These are phyloP conservation scores for Euzetes globulus DNA, from an alignment of 2,888 invertebrate genomes.

Conservation along the genomic window DNA sequence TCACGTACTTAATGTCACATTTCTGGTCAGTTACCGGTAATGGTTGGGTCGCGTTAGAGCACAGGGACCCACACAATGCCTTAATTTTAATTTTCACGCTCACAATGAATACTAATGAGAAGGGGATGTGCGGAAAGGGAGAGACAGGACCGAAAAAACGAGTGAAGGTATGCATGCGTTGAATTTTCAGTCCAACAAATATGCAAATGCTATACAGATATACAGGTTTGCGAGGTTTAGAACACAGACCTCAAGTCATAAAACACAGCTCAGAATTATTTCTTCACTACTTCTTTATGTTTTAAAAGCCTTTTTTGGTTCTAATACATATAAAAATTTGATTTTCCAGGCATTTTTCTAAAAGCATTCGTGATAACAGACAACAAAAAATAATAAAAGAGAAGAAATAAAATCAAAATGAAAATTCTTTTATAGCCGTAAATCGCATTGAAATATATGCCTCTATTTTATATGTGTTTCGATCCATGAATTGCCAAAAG, in stretches of 20 bases:
- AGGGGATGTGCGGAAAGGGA: not conserved
- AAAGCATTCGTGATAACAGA: no score
- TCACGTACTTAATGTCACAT: constrained; percentile 21
- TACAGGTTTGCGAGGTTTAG: not conserved
- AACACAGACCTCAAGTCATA: not conserved
- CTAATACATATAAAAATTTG: no score
- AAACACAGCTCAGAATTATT: no score
- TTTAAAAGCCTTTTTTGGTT: not conserved
- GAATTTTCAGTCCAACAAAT: not conserved
- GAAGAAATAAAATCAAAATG: no score
- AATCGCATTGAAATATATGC: not conserved
- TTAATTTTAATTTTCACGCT: constrained; percentile 21
- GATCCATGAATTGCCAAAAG: constrained; percentile 23
- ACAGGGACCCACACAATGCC: not conserved
- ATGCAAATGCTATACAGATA: not conserved
- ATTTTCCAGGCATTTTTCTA: no score
- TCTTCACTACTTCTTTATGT: no score
- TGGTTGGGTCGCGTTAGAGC: constrained; percentile 1
- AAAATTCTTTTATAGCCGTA: no score
- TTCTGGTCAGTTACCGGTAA: constrained; percentile 25
- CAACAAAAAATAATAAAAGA: no score
- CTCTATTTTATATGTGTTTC: not conserved
- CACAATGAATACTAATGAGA: constrained; percentile 19
- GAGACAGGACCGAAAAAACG: no score
- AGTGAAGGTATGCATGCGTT: not conserved